Base-by-base conservation (phyloP, 2,888 invertebrate species). In the Ptychoptera albimana region DNA sequence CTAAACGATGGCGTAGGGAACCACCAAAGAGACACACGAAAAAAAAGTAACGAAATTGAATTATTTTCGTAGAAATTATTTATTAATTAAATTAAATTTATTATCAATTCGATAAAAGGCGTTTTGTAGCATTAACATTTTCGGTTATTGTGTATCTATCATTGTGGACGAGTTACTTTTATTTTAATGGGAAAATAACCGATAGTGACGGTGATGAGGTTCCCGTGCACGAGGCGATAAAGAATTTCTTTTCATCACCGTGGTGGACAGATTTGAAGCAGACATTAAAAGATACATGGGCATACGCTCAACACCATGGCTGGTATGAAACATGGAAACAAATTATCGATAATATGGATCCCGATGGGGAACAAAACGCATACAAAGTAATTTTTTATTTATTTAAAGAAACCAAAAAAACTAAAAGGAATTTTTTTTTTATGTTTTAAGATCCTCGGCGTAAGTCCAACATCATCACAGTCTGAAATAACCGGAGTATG, bases 251-350 rank as follows among this genome's bases (percentile, higher is more conserved):
- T 54, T 87, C 85, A 6, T 87, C 88, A 4, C 87, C 87, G 51
- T 83, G 74, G 79, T 89, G 88, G 86, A 69, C 77, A n/a, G 84
- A 89, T 55, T 70, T 88, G 31, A 76, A 80, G 55, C 78, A 80
- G 56, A 75, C 76, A 7, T 58, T 92, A 1, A 62, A 71, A 12
- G 82, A 85, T 46, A 76, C 84, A 0, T 89, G 83, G 67, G 72
- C 73, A 41, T 85, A 80, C 57, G 84, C 82, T 0, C 79, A 80
- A 56, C 79, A 82, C 53, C 82, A 93, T 57, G 94, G 94, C 46
- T 93, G 82, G 82, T 75, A 74, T 57, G 85, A 84, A 55, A 79
- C 88, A 0, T 92, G 86, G 85, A 79, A 82, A 53, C 84, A 89
- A 59, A 71, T 93, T 15, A 75, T 88, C 8, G 84, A 88, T 49